phyloP scores from a whole-genome alignment of 2,888 invertebrate genomes.

The Drosophila hamatofila region DNA sequence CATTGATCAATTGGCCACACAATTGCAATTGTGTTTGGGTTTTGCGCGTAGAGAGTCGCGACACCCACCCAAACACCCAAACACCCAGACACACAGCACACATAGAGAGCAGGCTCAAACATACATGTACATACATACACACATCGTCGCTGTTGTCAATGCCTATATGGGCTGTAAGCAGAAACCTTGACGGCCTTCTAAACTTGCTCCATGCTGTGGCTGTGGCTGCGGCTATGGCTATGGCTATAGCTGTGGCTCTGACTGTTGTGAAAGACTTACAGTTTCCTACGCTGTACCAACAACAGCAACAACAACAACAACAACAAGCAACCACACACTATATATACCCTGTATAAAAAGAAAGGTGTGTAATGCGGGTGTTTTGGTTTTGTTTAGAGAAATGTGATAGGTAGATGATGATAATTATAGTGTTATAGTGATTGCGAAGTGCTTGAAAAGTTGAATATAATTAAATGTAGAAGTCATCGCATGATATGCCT shows the following conservation, averaged over 20 bases:
- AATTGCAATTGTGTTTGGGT: constrained; percentile 48
- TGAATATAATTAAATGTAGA: background rate
- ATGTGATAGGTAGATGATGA: no score
- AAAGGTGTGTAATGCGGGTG: background rate
- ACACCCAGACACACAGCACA: background rate
- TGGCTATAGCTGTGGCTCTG: background rate
- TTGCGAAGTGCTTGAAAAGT: no score
- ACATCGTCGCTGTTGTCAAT: constrained; percentile 4
- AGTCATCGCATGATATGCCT: no score
- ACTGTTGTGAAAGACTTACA: constrained; percentile 68
- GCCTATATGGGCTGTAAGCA: constrained; percentile 50
- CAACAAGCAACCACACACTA: constrained; percentile 54
- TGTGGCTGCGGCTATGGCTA: background rate
- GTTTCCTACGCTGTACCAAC: constrained; percentile 62
- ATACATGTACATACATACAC: constrained; percentile 11
- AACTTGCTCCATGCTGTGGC: constrained; percentile 39
- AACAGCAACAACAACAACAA: constrained; percentile 44
- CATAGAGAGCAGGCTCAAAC: constrained; percentile 1
- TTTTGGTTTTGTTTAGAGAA: background rate
- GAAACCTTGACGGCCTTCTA: constrained; percentile 76
- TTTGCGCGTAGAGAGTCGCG: constrained; percentile 5
- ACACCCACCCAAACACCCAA: constrained; percentile 37
- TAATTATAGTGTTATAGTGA: no score
- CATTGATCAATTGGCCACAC: constrained; percentile 48
- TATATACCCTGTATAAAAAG: background rate